These are phyloP conservation scores for Neomicropteryx cornuta DNA, from an alignment of 1,140 invertebrate genomes.

Conservation along the genomic window DNA sequence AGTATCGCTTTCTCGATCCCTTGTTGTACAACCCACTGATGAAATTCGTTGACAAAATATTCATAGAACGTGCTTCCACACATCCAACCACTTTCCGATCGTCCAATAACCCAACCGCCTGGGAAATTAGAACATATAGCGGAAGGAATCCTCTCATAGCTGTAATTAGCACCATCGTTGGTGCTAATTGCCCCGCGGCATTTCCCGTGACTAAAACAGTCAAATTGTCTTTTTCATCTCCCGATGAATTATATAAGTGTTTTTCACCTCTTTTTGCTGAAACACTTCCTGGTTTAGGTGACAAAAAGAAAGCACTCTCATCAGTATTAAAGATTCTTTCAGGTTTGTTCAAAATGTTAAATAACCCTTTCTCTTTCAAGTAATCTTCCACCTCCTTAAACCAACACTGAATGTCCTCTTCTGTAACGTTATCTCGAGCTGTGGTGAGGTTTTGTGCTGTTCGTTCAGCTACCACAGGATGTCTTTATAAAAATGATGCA, in stretches of 20 bases:
- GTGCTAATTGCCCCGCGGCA: slow-evolving; percentile 15
- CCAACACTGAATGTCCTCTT: slow-evolving; percentile 19
- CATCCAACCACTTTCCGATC: slow-evolving; percentile 33
- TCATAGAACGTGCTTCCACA: slow-evolving; percentile 28
- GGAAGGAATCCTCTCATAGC: slow-evolving; percentile 21
- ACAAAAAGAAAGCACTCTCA: slow-evolving; percentile 24
- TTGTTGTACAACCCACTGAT: slow-evolving; percentile 18
- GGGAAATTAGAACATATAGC: slow-evolving; percentile 13
- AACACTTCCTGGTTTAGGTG: slow-evolving; percentile 19
- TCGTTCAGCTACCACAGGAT: slow-evolving; percentile 18
- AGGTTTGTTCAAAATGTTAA: slow-evolving; percentile 19
- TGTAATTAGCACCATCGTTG: slow-evolving; percentile 25
- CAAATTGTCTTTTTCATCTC: slow-evolving; percentile 15
- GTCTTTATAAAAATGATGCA: slow-evolving; percentile 22
- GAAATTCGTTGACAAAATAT: slow-evolving; percentile 23
- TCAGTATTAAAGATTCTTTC: slow-evolving; percentile 23
- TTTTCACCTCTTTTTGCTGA: slow-evolving; percentile 18
- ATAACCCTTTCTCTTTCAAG: slow-evolving; percentile 15
- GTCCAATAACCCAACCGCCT: slow-evolving; percentile 21
- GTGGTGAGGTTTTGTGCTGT: slow-evolving; percentile 22
- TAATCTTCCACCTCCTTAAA: slow-evolving; percentile 19
- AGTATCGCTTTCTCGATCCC: slow-evolving; percentile 20
- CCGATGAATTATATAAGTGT: slow-evolving; percentile 16
- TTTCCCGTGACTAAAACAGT: no score
- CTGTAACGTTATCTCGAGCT: slow-evolving; percentile 19